Percentiles rank a stretch among this genome's conserved stretches.
These are phyloP conservation scores for Epizoanthus ramosus DNA, from an alignment of 92 coral and sea anemone species.

Conservation along the genomic window DNA sequence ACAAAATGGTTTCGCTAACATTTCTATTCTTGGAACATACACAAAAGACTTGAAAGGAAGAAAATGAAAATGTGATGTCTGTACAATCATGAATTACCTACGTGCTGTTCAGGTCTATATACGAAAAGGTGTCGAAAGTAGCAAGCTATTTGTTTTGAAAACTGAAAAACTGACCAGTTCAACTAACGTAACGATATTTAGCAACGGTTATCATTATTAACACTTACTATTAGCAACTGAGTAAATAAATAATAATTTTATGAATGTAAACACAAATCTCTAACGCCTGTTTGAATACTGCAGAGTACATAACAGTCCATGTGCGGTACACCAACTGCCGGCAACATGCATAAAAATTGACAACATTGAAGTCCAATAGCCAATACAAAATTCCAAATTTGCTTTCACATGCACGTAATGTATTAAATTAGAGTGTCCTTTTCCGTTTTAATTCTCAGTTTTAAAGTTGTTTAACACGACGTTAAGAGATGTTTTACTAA, in stretches of 20 bases:
- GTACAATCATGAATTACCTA: not conserved
- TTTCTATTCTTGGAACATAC: not conserved
- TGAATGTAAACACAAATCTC: not conserved
- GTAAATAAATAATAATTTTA: not conserved
- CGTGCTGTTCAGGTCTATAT: not conserved
- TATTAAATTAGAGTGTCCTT: not conserved
- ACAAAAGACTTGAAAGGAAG: not conserved
- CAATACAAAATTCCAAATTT: slow-evolving; percentile 5
- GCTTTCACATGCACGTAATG: not conserved
- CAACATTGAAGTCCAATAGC: not conserved
- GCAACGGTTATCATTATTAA: not conserved
- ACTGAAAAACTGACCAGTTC: not conserved
- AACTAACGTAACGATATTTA: not conserved
- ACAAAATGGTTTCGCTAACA: not conserved
- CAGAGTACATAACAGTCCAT: not conserved
- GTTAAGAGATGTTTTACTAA: slow-evolving; percentile 9
- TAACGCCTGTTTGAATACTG: not conserved
- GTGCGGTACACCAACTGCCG: not conserved
- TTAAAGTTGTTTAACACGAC: not conserved
- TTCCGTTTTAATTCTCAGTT: slow-evolving; percentile 2
- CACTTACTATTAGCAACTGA: not conserved
- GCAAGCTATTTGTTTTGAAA: slow-evolving; percentile 7
- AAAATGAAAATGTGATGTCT: not conserved
- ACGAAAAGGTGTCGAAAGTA: slow-evolving; percentile 1
- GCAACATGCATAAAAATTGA: no score